Base-by-base conservation (phyloP, 35 echinoderm and acorn worm species). In the Nesometra sesokonis region DNA sequence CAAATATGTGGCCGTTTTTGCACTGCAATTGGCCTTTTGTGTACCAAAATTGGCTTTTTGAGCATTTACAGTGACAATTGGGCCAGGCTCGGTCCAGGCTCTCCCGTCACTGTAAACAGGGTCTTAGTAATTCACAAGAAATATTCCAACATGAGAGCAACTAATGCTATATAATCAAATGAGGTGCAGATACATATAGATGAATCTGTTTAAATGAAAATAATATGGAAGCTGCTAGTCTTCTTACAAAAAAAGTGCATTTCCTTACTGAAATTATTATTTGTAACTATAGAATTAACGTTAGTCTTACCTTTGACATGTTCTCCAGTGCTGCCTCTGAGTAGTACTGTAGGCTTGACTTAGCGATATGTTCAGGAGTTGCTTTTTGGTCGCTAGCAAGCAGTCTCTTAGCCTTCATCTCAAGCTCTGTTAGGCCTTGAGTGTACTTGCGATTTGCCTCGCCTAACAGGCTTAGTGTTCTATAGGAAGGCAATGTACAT, bases 321-420 rank as follows among this genome's bases (percentile, higher is more conserved):
- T 35, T 52, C 32, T 34, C 46, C 7, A 94, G 82, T 27, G 77
- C 85, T 31, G 87, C 77, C 32, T 94, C 89, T 30, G 83, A 85
- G 34, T 47, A 91, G 78, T 91, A 98, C 31, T 91, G 77, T 36
- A 98, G 43, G 23, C 95, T 92, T 43, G 95, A 89, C 57, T 87
- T 91, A 30, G 92, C 92, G 0, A 91, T 87, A 82, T 89, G 88
- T 47, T 94, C 92, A 77, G 85, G 29, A 15, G 89, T 57, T 13
- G 87, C 80, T 13, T 76, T 39, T 33, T 83, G 47, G 17, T 93
- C 95, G n/a, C 92, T 83, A 11, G 80, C 31, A 0, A 98, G 87
- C 85, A 90, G 95, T 35, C 89, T 93, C 80, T 89, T 91, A 52
- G 92, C 95, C 79, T 93, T 93, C 31, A 94, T 40, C 80, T 98